A percentile compares a stretch with the other conserved stretches of the same genome.
These are phyloP conservation scores for Hyles lineata DNA, from an alignment of 2,888 invertebrate genomes.

Conservation along the genomic window DNA sequence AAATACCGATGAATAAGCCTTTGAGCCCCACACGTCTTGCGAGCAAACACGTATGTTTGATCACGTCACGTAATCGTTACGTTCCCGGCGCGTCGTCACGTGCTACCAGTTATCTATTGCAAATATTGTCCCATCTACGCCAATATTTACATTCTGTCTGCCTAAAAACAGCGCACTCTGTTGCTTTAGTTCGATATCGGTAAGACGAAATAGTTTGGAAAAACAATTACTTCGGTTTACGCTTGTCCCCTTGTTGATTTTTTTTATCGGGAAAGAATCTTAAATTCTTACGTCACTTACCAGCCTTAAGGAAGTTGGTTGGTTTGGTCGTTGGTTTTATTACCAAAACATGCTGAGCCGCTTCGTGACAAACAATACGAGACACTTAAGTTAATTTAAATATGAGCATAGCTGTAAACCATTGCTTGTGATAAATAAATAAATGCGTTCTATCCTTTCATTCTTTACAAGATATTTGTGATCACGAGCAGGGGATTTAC, in stretches of 20 bases:
- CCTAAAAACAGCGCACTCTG: neutral
- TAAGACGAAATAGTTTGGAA: neutral
- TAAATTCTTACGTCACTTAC: too few species aligned
- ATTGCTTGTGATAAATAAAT: too few species aligned
- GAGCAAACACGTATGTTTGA: conserved; percentile 7
- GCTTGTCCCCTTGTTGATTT: too few species aligned
- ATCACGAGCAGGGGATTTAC: neutral
- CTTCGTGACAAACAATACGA: too few species aligned
- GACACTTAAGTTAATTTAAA: too few species aligned
- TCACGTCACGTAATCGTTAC: conserved; percentile 18
- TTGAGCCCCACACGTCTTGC: neutral
- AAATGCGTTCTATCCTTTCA: too few species aligned
- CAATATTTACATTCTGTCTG: conserved; percentile 1
- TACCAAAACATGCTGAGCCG: too few species aligned
- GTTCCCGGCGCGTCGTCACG: neutral
- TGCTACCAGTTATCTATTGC: neutral
- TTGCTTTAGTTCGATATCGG: neutral
- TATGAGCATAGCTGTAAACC: too few species aligned
- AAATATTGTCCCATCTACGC: conserved; percentile 7
- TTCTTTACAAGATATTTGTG: neutral
- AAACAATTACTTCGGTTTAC: too few species aligned
- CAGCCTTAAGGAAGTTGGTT: too few species aligned
- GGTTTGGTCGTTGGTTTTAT: too few species aligned
- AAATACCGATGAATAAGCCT: neutral
- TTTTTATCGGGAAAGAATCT: too few species aligned